These are phyloP conservation scores for Ophioderma brevispina DNA, from an alignment of 35 echinoderm and acorn worm species.

Conservation along the genomic window DNA sequence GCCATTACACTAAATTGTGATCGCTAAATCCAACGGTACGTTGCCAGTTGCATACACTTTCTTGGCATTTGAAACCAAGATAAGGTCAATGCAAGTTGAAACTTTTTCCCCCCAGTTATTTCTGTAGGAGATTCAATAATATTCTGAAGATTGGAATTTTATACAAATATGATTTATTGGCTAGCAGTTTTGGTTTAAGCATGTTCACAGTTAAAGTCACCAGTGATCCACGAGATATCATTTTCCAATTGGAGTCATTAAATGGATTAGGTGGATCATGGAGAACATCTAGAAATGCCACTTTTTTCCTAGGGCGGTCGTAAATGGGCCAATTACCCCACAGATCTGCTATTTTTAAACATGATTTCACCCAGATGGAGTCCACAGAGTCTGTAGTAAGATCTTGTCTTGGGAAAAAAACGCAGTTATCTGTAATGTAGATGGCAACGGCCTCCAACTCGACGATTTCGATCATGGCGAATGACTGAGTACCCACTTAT, in stretches of 20 bases:
- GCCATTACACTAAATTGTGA: slow-evolving; percentile 23
- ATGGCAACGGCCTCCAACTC: slow-evolving; percentile 11
- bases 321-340: slow-evolving; percentile 21
- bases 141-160: slow-evolving; percentile 5
- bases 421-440: background rate
- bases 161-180: slow-evolving; percentile 6
- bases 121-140: slow-evolving; percentile 17
- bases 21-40: slow-evolving; percentile 22
- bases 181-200: slow-evolving; percentile 29
- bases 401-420: background rate
- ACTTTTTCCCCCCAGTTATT: slow-evolving; percentile 27
- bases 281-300: slow-evolving; percentile 4
- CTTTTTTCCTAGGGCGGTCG: background rate
- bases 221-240: slow-evolving; percentile 10
- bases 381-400: slow-evolving; percentile 3
- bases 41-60: slow-evolving; percentile 33
- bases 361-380: background rate
- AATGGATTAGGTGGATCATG: slow-evolving; percentile 21
- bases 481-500: slow-evolving; percentile 10
- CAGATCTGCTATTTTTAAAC: slow-evolving; percentile 19
- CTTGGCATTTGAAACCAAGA: slow-evolving; percentile 21
- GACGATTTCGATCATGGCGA: slow-evolving; percentile 34
- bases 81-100: slow-evolving; percentile 25
- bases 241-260: background rate
- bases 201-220: slow-evolving; percentile 22